Base-by-base conservation (phyloP, 2,113 vertebrate species). In the Lampris megalopsis region DNA sequence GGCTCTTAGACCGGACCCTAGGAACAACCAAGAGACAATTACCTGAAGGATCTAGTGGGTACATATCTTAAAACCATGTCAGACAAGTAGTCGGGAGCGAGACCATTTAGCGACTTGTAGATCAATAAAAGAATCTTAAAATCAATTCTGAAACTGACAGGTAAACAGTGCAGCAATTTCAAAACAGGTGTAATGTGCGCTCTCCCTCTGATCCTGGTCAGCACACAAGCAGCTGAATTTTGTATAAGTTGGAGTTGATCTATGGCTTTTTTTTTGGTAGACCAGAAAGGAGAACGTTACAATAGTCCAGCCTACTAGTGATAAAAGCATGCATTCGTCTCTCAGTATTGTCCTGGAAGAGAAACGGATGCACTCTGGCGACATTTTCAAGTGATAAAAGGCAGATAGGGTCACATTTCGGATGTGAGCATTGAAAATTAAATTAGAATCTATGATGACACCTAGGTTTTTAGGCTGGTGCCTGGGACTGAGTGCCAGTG, bases 401-500 rank as follows among this genome's bases (percentile, higher is more conserved):
- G 24, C 24, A 24, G 24, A 24, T 24, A 24, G 24, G 24, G 24
- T 24, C 24, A 24, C 24, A 24, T 24, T 24, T 24, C 24, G 24
- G 24, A 24, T 24, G 24, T 24, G 24, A 24, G 24, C 24, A 24
- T 24, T 24, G 24, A 24, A 0, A 24, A 24, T 24, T 24, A 24
- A 24, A 24, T 24, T 24, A 24, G 24, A 24, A 24, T 24, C 24
- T 24, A 24, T 24, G 24, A 24, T 24, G 24, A 24, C 24, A 24
- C 24, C 24, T 24, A 24, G 24, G 24, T 24, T 24, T 24, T 24
- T 24, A 24, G 24, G 24, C 24, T 24, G 24, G 24, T 24, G n/a
- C n/a, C n/a, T n/a, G 57, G 81, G 74, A 64, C 75, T 75, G 37
- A 71, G 68, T 11, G 24, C 24, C 24, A 24, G 24, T 24, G 24